Conservation (phyloP, 2,797 vertebrate genomes). For the Phalanger gymnotis region DNA sequence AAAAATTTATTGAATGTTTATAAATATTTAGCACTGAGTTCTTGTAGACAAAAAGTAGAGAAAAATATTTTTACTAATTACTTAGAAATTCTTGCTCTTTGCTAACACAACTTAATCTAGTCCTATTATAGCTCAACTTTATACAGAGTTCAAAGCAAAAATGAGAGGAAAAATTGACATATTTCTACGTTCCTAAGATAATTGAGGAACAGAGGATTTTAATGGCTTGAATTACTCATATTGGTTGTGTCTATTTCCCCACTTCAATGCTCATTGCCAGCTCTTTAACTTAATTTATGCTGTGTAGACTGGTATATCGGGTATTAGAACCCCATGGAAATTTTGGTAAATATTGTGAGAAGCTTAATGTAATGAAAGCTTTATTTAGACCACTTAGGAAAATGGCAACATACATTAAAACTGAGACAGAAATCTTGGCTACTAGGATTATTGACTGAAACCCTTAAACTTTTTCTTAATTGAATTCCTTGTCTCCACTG, state of each 20-base stretch:
- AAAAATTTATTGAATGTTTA: not conserved
- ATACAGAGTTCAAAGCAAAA: not conserved
- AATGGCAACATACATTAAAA: not conserved
- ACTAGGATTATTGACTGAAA: not conserved
- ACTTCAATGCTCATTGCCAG: slow-evolving; percentile 7
- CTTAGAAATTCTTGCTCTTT: slow-evolving; percentile 5
- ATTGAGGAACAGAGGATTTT: not conserved
- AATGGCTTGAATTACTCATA: not conserved
- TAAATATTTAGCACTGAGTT: not conserved
- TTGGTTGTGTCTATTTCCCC: not conserved
- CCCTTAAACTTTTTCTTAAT: not conserved
- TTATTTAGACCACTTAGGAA: not conserved
- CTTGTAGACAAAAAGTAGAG: not conserved
- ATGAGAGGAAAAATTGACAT: not conserved
- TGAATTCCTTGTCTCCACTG: not conserved
- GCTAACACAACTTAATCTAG: not conserved
- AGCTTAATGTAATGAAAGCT: slow-evolving; percentile 9
- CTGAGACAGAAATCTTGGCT: not conserved
- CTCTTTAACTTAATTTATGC: not conserved
- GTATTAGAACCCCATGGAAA: not conserved
- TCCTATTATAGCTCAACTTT: not conserved
- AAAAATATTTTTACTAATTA: not conserved
- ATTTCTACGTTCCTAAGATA: slow-evolving; percentile 12
- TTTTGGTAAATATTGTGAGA: slow-evolving; percentile 39
- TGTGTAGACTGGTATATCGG: not conserved